Evolutionary conservation across 2,797 vertebrate species (phyloP), one percentile per base, ranked within the genome.

Genomic region (Ispidina picta): DNA sequence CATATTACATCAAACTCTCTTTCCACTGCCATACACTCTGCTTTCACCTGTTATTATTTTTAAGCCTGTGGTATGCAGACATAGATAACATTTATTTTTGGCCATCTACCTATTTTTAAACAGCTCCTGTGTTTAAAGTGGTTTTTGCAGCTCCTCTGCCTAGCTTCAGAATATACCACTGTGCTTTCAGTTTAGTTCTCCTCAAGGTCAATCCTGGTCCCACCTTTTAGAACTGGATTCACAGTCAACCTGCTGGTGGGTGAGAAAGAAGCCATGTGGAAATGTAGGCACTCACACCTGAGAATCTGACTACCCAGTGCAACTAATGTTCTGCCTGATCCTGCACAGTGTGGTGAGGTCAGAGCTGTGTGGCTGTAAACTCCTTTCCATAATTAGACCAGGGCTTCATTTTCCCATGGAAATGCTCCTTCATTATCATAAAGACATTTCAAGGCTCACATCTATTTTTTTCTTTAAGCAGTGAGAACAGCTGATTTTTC

Each of bases 371-470:
- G 64, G 68, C 64, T 60, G 44, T n/a, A 83, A 88, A 63, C 8
- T 6, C 74, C 25, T 81, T 76, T 82, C 81, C 59, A 51, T 86
- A 92, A 91, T 74, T 91, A 91, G 64, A 79, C 86, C 74, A 80
- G n/a, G 51, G 54, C 54, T 90, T n/a, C 37, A 71, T 87, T 93
- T 93, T 93, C 83, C 44, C 78, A 82, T 84, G 60, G 49, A 94
- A 93, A 88, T 59, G 12, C 43, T 81, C 37, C n/a, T 35, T 74
- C 59, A 91, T 88, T 79, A 76, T 58, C 60, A 82, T 56, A 37
- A 60, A 66, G 70, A 29, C 23, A 54, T 81, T 89, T 72, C 56
- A 87, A 78, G 92, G 49, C 39, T 72, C 70, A 52, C 2, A 56
- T 51, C 11, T 35, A 2, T 15, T 19, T 28, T 52, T 52, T 52